Evolutionary conservation across 2,888 invertebrate genomes (phyloP).

Genomic region (Nectonema munidae): DNA sequence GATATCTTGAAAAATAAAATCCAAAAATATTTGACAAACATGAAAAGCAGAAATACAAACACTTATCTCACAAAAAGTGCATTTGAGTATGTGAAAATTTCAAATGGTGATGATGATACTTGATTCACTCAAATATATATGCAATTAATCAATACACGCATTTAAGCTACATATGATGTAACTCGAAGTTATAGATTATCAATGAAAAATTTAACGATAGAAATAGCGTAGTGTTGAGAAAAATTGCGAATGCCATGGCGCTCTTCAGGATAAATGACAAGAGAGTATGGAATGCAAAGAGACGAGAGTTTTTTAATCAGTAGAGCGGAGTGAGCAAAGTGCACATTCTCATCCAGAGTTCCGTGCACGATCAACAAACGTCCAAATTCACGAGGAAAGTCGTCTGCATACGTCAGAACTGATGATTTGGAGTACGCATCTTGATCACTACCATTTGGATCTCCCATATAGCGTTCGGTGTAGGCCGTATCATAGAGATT

Average conservation of each 20-base stretch:
- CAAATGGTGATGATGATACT: no score
- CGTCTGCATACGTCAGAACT: conserved; percentile 37
- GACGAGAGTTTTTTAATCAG: conserved; percentile 29
- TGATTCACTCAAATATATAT: no score
- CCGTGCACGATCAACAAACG: conserved; percentile 77
- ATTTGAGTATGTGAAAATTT: no score
- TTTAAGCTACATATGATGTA: no score
- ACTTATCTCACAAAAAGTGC: no score
- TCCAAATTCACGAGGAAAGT: conserved; percentile 21
- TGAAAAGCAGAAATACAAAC: no score
- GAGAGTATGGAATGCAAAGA: conserved; percentile 9
- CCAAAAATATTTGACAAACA: no score
- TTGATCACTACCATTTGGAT: conserved; percentile 27
- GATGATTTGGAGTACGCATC: conserved; percentile 21
- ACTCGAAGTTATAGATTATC: conserved; percentile 23
- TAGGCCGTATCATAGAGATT: conserved; percentile 86
- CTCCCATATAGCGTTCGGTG: conserved; percentile 80
- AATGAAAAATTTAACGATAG: conserved; percentile 58
- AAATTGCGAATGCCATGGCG: conserved; percentile 71
- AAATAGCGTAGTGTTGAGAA: conserved; percentile 80
- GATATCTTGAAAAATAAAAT: no score
- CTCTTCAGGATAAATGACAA: conserved; percentile 59
- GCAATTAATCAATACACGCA: no score
- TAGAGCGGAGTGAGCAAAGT: conserved; percentile 73
- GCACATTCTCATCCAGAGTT: conserved; percentile 87